A percentile compares a stretch with the other conserved stretches of the same genome.
Evolutionary conservation across 1,140 invertebrate genomes (phyloP).

Genomic region (Tenebrio molitor): DNA sequence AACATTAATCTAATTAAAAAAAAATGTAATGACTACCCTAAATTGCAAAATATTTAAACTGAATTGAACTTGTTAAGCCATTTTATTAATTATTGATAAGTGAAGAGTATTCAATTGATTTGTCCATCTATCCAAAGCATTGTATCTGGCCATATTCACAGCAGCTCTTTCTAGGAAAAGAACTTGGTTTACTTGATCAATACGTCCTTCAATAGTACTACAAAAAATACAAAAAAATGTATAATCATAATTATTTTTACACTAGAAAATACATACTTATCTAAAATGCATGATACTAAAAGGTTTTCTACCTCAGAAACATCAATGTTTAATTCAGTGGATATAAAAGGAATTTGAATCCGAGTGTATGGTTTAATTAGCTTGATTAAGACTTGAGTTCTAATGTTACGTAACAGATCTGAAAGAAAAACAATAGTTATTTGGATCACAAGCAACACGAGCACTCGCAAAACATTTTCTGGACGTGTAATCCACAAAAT

Average conservation of each 20-base stretch:
- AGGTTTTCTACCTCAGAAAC: slow-evolving; percentile 96
- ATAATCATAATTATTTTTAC: background rate
- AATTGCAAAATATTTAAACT: background rate
- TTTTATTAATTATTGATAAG: slow-evolving; percentile 90
- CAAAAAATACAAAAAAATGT: no score
- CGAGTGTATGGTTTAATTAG: slow-evolving; percentile 98
- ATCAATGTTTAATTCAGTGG: slow-evolving; percentile 97
- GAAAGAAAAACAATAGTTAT: slow-evolving; percentile 61
- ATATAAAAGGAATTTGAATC: slow-evolving; percentile 98
- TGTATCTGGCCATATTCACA: slow-evolving; percentile 85
- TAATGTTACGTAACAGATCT: slow-evolving; percentile 96
- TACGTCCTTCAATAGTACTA: slow-evolving; percentile 92
- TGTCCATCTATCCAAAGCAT: slow-evolving; percentile 97
- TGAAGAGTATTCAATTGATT: slow-evolving; percentile 91
- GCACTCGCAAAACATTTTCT: no score
- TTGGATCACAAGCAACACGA: no score
- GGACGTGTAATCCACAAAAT: no score
- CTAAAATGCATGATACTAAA: slow-evolving; percentile 98
- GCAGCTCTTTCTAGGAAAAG: slow-evolving; percentile 89
- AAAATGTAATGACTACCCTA: slow-evolving; percentile 2
- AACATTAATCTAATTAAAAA: background rate
- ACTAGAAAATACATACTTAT: slow-evolving; percentile 77
- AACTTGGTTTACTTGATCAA: slow-evolving; percentile 97
- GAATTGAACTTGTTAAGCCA: slow-evolving; percentile 73
- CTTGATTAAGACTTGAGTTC: slow-evolving; percentile 98